Evolutionary conservation across 2,797 vertebrate genomes (phyloP).

Genomic region (Paedocypris micromegethes): DNA sequence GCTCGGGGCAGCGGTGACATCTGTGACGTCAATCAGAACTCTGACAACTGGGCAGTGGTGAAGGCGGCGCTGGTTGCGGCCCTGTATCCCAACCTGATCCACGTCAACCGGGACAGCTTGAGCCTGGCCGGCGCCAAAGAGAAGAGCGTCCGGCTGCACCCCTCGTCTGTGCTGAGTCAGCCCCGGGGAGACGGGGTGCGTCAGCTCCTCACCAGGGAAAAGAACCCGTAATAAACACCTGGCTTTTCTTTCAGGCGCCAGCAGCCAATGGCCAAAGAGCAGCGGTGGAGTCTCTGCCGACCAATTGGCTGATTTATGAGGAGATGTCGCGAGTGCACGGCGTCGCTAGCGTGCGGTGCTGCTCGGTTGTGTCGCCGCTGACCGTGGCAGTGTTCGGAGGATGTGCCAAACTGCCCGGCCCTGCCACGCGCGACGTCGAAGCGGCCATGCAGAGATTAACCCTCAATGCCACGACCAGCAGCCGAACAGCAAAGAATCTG

Average conservation of each 20-base stretch:
- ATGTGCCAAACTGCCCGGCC: conserved; percentile 72
- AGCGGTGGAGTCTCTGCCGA: conserved; percentile 73
- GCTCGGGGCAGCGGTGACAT: conserved; percentile 84
- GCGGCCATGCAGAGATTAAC: conserved; percentile 39
- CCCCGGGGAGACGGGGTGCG: conserved; percentile 81
- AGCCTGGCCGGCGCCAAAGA: conserved; percentile 73
- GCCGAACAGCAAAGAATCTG: neutral
- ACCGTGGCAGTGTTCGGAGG: conserved; percentile 83
- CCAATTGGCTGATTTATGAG: conserved; percentile 91
- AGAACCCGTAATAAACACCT: no score
- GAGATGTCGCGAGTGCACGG: conserved; percentile 88
- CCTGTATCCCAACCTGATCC: conserved; percentile 89
- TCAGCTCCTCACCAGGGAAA: neutral
- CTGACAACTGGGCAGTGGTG: conserved; percentile 94
- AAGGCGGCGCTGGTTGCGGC: conserved; percentile 91
- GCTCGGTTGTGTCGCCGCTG: conserved; percentile 79
- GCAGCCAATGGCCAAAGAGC: conserved; percentile 71
- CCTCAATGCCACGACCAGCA: conserved; percentile 41
- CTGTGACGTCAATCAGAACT: conserved; percentile 87
- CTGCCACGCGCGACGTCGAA: conserved; percentile 65
- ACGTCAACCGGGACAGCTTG: conserved; percentile 72
- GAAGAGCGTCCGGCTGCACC: conserved; percentile 85
- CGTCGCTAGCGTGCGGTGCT: conserved; percentile 85
- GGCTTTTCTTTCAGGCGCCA: conserved; percentile 63
- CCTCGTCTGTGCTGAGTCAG: conserved; percentile 82